Evolutionary conservation across 2,113 vertebrate species (phyloP).

Genomic region (Labrus mixtus): DNA sequence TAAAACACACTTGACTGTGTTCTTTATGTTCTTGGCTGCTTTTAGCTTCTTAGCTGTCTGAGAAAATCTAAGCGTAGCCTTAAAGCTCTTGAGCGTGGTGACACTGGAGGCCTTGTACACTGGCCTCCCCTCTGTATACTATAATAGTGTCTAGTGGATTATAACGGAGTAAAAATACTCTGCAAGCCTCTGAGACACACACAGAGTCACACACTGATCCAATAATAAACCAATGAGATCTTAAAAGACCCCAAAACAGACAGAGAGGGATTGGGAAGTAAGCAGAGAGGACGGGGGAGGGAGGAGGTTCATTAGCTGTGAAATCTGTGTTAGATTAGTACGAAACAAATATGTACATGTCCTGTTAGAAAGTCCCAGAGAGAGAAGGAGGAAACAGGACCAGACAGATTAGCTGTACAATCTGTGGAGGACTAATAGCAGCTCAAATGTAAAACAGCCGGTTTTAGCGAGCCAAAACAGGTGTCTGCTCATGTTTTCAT

Average conservation of each 20-base stretch:
- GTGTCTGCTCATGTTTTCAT: slow-evolving; percentile 50
- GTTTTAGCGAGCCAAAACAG: slow-evolving; percentile 54
- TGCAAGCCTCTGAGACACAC: slow-evolving; percentile 21
- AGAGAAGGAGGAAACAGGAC: slow-evolving; percentile 19
- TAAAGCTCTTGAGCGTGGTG: slow-evolving; percentile 22
- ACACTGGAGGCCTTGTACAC: slow-evolving; percentile 3
- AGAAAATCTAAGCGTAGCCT: slow-evolving; percentile 25
- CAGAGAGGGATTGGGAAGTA: slow-evolving; percentile 33
- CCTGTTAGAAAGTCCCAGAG: slow-evolving; percentile 25
- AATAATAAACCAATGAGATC: slow-evolving; percentile 37
- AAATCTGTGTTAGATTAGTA: slow-evolving; percentile 53
- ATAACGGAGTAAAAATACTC: slow-evolving; percentile 19
- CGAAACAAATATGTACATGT: slow-evolving; percentile 43
- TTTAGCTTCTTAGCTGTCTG: slow-evolving; percentile 9
- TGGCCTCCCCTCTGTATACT: slow-evolving; percentile 7
- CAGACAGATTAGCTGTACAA: slow-evolving; percentile 30
- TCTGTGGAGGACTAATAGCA: slow-evolving; percentile 17
- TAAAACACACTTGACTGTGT: not conserved
- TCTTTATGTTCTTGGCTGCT: slow-evolving; percentile 1
- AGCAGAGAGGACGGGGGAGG: slow-evolving; percentile 9
- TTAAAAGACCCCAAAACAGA: slow-evolving; percentile 32
- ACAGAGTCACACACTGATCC: slow-evolving; percentile 29
- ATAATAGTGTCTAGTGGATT: slow-evolving; percentile 45
- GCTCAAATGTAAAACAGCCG: slow-evolving; percentile 29
- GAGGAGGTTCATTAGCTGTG: slow-evolving; percentile 36